These are phyloP conservation scores for Acrocephalus arundinaceus DNA, from an alignment of 2,113 vertebrate genomes.

Conservation along the genomic window DNA sequence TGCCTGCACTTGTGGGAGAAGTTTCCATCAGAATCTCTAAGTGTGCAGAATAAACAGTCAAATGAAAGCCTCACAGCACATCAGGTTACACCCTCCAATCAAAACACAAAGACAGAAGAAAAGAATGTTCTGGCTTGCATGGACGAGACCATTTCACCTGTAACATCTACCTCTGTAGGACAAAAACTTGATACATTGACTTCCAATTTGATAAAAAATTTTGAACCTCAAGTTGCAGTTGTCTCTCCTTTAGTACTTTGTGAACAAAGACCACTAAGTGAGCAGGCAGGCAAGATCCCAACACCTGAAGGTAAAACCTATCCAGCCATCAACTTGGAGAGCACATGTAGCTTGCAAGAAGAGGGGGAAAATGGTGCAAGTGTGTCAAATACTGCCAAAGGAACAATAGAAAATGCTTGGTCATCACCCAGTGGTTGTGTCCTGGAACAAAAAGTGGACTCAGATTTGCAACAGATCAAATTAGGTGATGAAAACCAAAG, in stretches of 20 bases:
- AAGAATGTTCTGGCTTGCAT: not conserved
- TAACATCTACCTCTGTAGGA: not conserved
- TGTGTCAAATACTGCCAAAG: not conserved
- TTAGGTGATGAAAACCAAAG: not conserved
- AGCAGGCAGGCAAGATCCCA: not conserved
- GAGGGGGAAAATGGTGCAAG: not conserved
- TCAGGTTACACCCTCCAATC: not conserved
- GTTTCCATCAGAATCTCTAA: not conserved
- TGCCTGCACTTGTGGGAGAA: conserved; percentile 75
- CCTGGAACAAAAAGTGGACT: not conserved
- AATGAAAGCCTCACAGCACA: not conserved
- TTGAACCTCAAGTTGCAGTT: conserved; percentile 77
- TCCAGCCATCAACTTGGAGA: conserved; percentile 42
- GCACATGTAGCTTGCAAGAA: conserved; percentile 34
- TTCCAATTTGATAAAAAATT: conserved; percentile 53
- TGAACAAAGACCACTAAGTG: conserved; percentile 34
- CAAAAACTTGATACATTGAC: conserved; percentile 58
- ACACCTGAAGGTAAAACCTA: not conserved
- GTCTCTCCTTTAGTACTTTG: conserved; percentile 77
- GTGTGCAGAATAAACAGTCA: not conserved
- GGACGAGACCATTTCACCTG: not conserved
- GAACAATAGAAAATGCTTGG: not conserved
- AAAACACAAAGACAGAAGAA: not conserved
- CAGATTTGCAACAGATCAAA: not conserved
- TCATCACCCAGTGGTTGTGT: not conserved